Base-by-base conservation (phyloP, 2,888 invertebrate genomes). In the Ophonus ardosiacus region DNA sequence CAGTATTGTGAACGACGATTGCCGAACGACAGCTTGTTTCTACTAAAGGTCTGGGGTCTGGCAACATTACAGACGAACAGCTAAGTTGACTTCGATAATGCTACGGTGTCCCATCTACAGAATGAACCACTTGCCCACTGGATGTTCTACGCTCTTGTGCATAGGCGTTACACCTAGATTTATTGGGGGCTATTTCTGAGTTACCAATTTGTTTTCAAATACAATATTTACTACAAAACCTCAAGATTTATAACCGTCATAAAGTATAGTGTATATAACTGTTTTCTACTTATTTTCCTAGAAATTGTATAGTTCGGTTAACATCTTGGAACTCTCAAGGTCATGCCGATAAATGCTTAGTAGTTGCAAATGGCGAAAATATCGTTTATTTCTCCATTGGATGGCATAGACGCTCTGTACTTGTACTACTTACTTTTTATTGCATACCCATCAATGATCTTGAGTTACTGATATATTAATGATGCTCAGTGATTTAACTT, bases 41-140 rank as follows among this genome's bases (percentile, higher is more conserved):
- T 84, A 84, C 84, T 76, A 63, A 84, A 84, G 84, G 63, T 63
- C 84, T 84, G 84, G 78, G 24, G 43, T 71, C 63, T 71, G 40
- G 31, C 78, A 63, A 18, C 56, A 15, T 17, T 84, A 84, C 84
- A 84, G 65, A 43, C 65, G 43, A 13, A 84, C 81, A 78, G 78
- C 63, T 43, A 84, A 84, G 78, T 84, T 61, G 21, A n/a, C 40
- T 51, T 51, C 78, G 78, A 56, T 21, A 84, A 17, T 43, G 18
- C 24, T 24, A 18, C n/a, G 4, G 38, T 57, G 51, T 71, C 38
- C 40, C 51, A 84, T 51, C 84, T 61, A 21, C 40, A 76, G 24
- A 43, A 51, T 51, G 43, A 51, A 51, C 43, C 81, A 81, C 71
- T 81, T 81, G 7, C 71, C 71, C 68, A 81, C 81, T 81, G 81